Percentiles rank a stretch among this genome's conserved stretches.
These are phyloP conservation scores for Scylla paramamosain DNA, from an alignment of 1,140 invertebrate genomes.

Conservation along the genomic window DNA sequence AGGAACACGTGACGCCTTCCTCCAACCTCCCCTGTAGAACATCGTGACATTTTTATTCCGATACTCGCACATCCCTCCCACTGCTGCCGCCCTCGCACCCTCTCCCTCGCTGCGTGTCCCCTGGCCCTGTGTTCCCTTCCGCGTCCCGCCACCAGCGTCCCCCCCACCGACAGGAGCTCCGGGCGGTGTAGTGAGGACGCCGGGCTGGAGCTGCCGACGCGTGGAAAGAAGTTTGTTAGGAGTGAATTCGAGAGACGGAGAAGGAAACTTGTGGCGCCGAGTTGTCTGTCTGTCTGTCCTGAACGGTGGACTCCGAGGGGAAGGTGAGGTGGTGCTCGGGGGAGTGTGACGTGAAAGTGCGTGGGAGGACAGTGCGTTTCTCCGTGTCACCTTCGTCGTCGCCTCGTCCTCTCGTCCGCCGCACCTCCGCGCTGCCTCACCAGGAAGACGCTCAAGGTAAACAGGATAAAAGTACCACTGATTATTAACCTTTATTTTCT, in stretches of 20 bases:
- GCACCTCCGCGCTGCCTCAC: background rate
- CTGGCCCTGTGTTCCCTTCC: background rate
- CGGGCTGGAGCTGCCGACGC: background rate
- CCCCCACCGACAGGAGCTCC: background rate
- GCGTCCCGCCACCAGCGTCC: background rate
- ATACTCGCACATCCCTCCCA: background rate
- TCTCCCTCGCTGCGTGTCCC: background rate
- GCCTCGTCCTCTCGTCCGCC: background rate
- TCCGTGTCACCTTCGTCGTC: background rate
- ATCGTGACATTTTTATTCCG: background rate
- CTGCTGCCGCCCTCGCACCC: background rate
- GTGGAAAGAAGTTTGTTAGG: background rate
- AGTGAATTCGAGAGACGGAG: background rate
- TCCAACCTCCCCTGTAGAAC: background rate
- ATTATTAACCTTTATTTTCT: background rate
- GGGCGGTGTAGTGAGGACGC: background rate
- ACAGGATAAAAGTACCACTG: background rate
- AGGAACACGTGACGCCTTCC: constrained; percentile 42
- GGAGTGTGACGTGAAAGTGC: background rate
- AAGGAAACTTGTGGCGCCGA: background rate
- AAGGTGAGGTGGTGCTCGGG: background rate
- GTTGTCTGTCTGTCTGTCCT: constrained; percentile 14
- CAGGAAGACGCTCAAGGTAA: background rate
- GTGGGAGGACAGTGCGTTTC: background rate
- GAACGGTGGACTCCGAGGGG: background rate